These are phyloP conservation scores for Bembecia ichneumoniformis DNA, from an alignment of 2,888 invertebrate species.

Conservation along the genomic window DNA sequence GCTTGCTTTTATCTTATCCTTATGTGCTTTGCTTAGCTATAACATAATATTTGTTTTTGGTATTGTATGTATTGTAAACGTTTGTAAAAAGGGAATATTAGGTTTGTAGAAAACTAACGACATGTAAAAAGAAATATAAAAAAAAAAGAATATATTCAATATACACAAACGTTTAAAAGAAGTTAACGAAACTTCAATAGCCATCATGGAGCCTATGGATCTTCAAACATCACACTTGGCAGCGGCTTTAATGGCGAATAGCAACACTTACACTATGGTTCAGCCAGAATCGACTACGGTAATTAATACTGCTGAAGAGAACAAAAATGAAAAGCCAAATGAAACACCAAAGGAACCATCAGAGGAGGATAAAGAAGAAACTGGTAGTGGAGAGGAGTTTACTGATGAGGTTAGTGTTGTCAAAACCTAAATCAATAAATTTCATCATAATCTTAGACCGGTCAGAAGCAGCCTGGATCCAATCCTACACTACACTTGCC, in stretches of 20 bases:
- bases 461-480: no score
- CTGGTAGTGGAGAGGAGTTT: slow-evolving; percentile 60
- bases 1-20: no score
- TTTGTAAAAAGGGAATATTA: no score
- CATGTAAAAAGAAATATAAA: no score
- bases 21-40: no score
- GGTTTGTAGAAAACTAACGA: no score
- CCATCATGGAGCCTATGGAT: slow-evolving; percentile 34
- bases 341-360: slow-evolving; percentile 34
- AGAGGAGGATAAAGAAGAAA: slow-evolving; percentile 59
- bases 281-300: slow-evolving; percentile 16
- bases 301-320: slow-evolving; percentile 25
- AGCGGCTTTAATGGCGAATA: slow-evolving; percentile 61
- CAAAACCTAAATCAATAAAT: background rate
- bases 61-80: no score
- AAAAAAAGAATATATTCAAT: no score
- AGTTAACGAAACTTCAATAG: background rate
- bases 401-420: slow-evolving; percentile 46
- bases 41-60: no score
- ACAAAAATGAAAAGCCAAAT: slow-evolving; percentile 35
- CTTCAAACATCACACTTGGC: slow-evolving; percentile 64
- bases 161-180: background rate
- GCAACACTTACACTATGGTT: slow-evolving; percentile 25
- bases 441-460: no score
- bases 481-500: no score